Conservation (phyloP, 2,797 vertebrate genomes). For the Simalia tracyae region DNA sequence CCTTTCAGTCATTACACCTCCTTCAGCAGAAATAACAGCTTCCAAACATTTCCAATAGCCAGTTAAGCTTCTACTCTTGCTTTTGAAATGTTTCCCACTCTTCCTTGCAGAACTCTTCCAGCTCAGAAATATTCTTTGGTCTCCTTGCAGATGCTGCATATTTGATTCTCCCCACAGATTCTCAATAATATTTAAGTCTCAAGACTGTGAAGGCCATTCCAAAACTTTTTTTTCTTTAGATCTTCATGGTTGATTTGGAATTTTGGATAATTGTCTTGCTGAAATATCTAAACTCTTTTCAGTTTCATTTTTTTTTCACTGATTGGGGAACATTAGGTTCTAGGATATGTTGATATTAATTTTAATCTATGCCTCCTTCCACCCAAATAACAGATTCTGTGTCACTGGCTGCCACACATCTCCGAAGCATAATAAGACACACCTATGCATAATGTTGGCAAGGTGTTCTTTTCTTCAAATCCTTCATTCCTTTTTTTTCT, state of each 20-base stretch:
- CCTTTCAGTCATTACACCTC: background rate
- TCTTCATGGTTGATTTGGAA: background rate
- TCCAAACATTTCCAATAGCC: background rate
- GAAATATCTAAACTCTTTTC: background rate
- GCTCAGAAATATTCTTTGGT: background rate
- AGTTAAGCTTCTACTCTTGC: background rate
- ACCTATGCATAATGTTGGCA: background rate
- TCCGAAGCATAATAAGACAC: background rate
- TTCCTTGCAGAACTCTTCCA: background rate
- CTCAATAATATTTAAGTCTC: background rate
- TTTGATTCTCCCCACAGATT: background rate
- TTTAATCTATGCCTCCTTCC: background rate
- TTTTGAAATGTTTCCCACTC: background rate
- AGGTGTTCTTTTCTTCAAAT: background rate
- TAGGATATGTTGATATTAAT: background rate
- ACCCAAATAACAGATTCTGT: background rate
- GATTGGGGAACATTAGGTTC: background rate
- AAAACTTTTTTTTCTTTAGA: background rate
- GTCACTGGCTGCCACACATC: background rate
- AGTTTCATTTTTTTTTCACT: background rate
- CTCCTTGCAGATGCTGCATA: background rate
- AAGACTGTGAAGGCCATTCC: background rate
- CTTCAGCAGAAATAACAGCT: background rate
- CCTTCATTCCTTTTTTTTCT: background rate
- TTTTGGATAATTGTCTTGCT: background rate